These are phyloP conservation scores for Aphrophora alni DNA, from an alignment of 2,888 invertebrate genomes.

Conservation along the genomic window DNA sequence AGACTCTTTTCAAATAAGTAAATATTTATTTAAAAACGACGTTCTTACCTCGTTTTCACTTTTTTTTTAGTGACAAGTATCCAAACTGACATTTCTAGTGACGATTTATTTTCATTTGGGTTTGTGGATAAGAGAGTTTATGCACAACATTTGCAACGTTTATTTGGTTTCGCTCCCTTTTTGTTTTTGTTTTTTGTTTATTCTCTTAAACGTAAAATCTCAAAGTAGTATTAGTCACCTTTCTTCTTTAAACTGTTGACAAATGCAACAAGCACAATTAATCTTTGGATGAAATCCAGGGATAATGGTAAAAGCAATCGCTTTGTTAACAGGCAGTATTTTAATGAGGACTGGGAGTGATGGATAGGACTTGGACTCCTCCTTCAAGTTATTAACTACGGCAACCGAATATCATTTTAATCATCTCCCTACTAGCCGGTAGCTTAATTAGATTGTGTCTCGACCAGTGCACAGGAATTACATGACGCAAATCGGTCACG, in stretches of 20 bases:
- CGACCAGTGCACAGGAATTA: not conserved
- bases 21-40: too few species aligned
- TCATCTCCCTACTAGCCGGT: conserved; percentile 34
- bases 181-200: too few species aligned
- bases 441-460: conserved; percentile 36
- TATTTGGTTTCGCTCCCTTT: too few species aligned
- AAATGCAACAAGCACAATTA: conserved; percentile 14
- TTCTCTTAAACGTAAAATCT: too few species aligned
- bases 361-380: conserved; percentile 24
- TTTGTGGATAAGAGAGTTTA: too few species aligned
- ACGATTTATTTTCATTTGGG: too few species aligned
- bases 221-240: too few species aligned
- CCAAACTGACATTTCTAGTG: too few species aligned
- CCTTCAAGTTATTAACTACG: conserved; percentile 31
- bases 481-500: conserved; percentile 5
- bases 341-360: conserved; percentile 32
- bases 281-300: conserved; percentile 26
- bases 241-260: not conserved
- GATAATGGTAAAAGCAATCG: conserved; percentile 32
- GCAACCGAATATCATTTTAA: conserved; percentile 38
- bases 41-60: too few species aligned
- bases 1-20: too few species aligned
- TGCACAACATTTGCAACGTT: too few species aligned
- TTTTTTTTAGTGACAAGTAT: too few species aligned
- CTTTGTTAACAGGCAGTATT: conserved; percentile 32